Evolutionary conservation across 2,797 vertebrate species (phyloP), one percentile per base, ranked within the genome.

Genomic region (Platyrinchus mystaceus): DNA sequence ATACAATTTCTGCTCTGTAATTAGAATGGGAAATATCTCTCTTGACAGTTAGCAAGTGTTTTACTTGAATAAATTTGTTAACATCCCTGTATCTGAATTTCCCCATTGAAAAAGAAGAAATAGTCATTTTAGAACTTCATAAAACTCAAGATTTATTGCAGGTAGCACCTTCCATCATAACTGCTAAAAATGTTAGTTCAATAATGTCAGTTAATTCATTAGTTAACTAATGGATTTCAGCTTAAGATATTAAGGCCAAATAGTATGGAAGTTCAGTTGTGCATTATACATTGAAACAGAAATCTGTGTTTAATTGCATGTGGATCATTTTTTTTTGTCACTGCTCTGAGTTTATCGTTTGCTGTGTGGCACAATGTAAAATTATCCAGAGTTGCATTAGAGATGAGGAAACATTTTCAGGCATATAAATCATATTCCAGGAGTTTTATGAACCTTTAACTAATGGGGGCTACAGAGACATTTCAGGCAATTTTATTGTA

Each of bases 401-500:
- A 82, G 43, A 69, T 55, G 53, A 91, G 39, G n/a, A 92, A 88
- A 73, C 5, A 39, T 88, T 95, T 88, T 55, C 66, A 76, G 32
- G 32, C 37, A 53, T 43, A 73, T 89, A 87, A 81, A 75, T 91
- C 30, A 59, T 84, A 47, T 92, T 91, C 76, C 50, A 82, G 44
- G n/a, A 89, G 14, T 16, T 73, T 73, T 67, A 21, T 8, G 6
- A 90, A 84, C 67, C 44, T 94, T 76, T 91, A 64, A 41, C 26
- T 95, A 84, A 77, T 78, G 69, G 39, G 14, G 28, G 66, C 75
- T 90, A 44, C 27, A 49, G 50, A 77, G 71, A 85, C 32, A 18
- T 93, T 87, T 95, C 62, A 69, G 66, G 39, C n/a, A 83, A 27
- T 95, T 86, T 82, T 88, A 46, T 81, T 87, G 34, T 34, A 44